Conservation (phyloP, 2,888 invertebrate genomes). For the Oscheius sp. region DNA sequence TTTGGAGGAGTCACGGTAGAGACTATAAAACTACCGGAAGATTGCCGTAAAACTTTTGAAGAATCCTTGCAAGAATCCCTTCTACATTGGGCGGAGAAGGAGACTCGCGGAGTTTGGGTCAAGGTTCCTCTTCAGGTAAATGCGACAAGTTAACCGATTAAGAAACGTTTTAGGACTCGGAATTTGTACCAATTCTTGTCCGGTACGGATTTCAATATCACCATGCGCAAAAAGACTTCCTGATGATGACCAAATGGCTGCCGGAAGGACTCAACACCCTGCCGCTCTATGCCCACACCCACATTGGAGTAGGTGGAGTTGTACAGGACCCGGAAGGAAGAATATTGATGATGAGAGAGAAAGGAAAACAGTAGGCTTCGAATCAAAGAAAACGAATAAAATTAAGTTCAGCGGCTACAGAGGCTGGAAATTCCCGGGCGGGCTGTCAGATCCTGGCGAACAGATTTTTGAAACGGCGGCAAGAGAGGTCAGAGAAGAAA, state of each 20-base stretch:
- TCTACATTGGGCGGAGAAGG: conserved; percentile 1
- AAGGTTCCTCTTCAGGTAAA: conserved; percentile 25
- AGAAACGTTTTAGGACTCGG: conserved; percentile 25
- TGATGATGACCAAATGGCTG: conserved; percentile 34
- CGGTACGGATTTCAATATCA: conserved; percentile 30
- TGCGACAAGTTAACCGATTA: neutral
- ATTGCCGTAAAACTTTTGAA: conserved; percentile 7
- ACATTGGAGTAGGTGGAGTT: conserved; percentile 19
- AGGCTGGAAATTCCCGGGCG: conserved; percentile 38
- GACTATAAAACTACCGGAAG: neutral
- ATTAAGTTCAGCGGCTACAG: neutral
- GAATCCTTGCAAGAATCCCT: conserved; percentile 20
- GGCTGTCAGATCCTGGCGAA: conserved; percentile 33
- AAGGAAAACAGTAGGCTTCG: neutral
- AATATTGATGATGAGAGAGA: conserved; percentile 35
- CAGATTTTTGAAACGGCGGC: conserved; percentile 23
- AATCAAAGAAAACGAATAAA: neutral
- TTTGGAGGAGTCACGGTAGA: conserved; percentile 22
- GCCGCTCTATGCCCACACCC: conserved; percentile 32
- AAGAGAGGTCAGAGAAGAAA: conserved; percentile 34
- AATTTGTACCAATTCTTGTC: conserved; percentile 21
- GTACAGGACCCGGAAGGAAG: conserved; percentile 11
- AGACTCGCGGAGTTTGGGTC: conserved; percentile 27
- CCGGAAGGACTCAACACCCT: conserved; percentile 15
- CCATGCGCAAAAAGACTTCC: conserved; percentile 27